Percentiles rank a stretch among this genome's conserved stretches.
These are phyloP conservation scores for Halictus ligatus DNA, from an alignment of 2,888 invertebrate genomes.

Conservation along the genomic window DNA sequence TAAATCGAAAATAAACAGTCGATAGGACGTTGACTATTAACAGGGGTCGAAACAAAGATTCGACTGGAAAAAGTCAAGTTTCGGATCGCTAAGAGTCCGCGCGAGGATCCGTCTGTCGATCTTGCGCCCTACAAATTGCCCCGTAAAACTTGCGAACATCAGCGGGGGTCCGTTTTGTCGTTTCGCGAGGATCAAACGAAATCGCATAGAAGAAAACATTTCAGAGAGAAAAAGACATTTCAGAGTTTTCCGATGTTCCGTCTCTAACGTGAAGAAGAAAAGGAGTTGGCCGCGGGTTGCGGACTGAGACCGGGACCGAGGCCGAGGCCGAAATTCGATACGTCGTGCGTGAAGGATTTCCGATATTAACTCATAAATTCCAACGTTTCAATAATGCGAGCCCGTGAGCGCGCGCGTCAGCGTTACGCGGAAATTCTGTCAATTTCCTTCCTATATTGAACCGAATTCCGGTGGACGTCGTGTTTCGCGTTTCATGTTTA, in stretches of 20 bases:
- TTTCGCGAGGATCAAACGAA: not conserved
- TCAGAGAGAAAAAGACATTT: too few species aligned
- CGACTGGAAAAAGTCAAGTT: too few species aligned
- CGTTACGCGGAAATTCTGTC: slow-evolving; percentile 38
- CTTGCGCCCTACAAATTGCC: too few species aligned
- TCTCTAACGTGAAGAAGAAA: not conserved
- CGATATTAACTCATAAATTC: slow-evolving; percentile 57
- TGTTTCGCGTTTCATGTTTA: not conserved
- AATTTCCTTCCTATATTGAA: slow-evolving; percentile 32
- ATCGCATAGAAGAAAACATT: not conserved
- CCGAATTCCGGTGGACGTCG: slow-evolving; percentile 12
- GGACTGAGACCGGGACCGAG: not conserved
- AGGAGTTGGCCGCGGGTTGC: not conserved
- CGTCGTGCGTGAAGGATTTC: slow-evolving; percentile 47
- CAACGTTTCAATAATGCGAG: slow-evolving; percentile 41
- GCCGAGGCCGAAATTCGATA: slow-evolving; percentile 37
- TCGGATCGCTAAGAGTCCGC: too few species aligned
- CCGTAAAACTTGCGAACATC: too few species aligned
- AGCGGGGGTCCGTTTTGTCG: not conserved
- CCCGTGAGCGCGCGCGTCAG: slow-evolving; percentile 17
- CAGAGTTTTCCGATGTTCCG: slow-evolving; percentile 8
- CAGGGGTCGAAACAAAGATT: too few species aligned
- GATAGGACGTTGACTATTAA: too few species aligned
- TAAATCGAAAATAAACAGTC: too few species aligned
- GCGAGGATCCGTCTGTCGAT: too few species aligned